Evolutionary conservation across 1,140 invertebrate genomes (phyloP).

Genomic region (Dreissena rostriformis): DNA sequence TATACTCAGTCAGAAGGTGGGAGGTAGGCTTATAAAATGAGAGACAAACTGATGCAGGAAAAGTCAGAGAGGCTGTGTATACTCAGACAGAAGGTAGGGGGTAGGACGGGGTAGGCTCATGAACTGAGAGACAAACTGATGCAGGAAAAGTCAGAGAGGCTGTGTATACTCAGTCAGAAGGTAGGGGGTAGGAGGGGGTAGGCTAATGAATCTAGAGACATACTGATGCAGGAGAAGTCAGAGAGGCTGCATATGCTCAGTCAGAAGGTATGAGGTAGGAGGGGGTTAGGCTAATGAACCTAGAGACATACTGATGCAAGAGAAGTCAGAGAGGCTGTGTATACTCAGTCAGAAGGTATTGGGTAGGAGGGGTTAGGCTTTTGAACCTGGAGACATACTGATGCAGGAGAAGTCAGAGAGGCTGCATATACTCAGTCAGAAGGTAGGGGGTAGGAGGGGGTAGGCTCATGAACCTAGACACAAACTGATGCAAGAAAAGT

Average conservation of each 20-base stretch:
- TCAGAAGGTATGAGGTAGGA: slow-evolving; percentile 90
- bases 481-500: slow-evolving; percentile 91
- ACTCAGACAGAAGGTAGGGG: slow-evolving; percentile 88
- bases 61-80: slow-evolving; percentile 93
- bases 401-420: slow-evolving; percentile 93
- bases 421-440: slow-evolving; percentile 91
- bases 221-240: slow-evolving; percentile 91
- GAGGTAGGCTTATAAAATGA: slow-evolving; percentile 85
- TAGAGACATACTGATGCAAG: slow-evolving; percentile 89
- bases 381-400: slow-evolving; percentile 86
- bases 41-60: slow-evolving; percentile 91
- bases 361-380: slow-evolving; percentile 89
- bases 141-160: slow-evolving; percentile 91
- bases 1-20: slow-evolving; percentile 90
- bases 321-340: slow-evolving; percentile 92
- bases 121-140: slow-evolving; percentile 88
- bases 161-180: slow-evolving; percentile 92
- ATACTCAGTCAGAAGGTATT: slow-evolving; percentile 91
- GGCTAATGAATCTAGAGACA: slow-evolving; percentile 85
- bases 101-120: slow-evolving; percentile 80
- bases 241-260: slow-evolving; percentile 92
- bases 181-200: slow-evolving; percentile 89
- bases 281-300: slow-evolving; percentile 84
- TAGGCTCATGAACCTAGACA: slow-evolving; percentile 86
- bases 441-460: no score